Conservation (phyloP, 2,797 vertebrate genomes). For the Moxostoma hubbsi region DNA sequence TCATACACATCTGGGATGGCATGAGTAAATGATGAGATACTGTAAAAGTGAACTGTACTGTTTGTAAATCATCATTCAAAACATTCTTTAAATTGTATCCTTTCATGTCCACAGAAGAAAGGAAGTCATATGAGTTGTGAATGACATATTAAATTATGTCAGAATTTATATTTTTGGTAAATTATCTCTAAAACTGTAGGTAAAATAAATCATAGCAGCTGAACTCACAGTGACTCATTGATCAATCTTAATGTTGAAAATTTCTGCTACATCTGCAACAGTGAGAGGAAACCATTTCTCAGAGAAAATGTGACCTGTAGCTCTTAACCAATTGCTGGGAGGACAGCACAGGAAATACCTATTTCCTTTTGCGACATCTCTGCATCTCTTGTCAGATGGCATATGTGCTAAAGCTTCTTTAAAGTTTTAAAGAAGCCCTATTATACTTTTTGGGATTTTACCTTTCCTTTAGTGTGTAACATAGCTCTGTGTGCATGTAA, state of each 20-base stretch:
- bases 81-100: no score
- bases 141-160: no score
- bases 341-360: conserved; percentile 6
- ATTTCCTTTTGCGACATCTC: conserved; percentile 31
- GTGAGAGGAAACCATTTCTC: conserved; percentile 22
- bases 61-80: no score
- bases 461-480: neutral
- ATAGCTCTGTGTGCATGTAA: no score
- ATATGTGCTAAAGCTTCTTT: neutral
- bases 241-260: conserved; percentile 11
- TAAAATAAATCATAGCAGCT: conserved; percentile 16
- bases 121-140: no score
- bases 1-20: no score
- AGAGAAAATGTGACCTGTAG: conserved; percentile 4
- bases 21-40: no score
- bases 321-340: neutral
- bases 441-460: no score
- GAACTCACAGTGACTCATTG: conserved; percentile 15
- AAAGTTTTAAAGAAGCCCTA: no score
- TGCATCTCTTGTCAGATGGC: conserved; percentile 7
- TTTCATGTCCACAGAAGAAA: no score
- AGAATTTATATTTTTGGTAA: no score
- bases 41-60: no score
- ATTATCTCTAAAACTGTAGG: neutral
- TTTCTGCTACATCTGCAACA: conserved; percentile 13